phyloP scores from a whole-genome alignment of 2,888 invertebrate species.

The Xestia rhomboidea region DNA sequence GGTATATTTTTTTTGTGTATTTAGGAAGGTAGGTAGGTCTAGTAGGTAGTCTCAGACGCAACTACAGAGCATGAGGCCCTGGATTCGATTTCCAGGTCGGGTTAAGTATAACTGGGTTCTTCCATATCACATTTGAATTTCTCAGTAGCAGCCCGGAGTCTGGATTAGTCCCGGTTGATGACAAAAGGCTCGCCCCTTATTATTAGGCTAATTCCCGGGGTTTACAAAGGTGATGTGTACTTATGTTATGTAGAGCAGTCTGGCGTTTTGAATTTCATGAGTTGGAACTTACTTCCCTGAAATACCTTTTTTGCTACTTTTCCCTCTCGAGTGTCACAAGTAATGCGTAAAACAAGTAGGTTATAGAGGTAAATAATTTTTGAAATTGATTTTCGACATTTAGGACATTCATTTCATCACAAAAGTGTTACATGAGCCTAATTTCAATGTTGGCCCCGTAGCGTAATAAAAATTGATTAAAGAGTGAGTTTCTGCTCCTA shows the following conservation, averaged over 20 bases:
- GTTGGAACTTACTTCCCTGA: not conserved
- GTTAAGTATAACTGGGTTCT: not conserved
- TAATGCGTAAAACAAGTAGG: not conserved
- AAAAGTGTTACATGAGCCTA: not conserved
- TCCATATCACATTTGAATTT: not conserved
- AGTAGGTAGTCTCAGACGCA: not conserved
- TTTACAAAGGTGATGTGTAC: not conserved
- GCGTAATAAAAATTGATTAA: not conserved
- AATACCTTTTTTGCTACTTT: not conserved
- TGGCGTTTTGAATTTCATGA: not conserved
- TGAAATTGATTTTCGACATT: not conserved
- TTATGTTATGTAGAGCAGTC: not conserved
- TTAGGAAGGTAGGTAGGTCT: not conserved
- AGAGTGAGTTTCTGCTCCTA: not conserved
- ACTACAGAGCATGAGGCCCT: not conserved
- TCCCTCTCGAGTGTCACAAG: not conserved
- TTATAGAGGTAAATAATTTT: not conserved
- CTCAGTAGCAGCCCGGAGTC: not conserved
- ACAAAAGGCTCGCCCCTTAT: not conserved
- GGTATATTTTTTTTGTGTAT: not conserved
- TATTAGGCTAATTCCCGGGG: not conserved
- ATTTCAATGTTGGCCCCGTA: not conserved
- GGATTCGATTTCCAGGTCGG: not conserved
- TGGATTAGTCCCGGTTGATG: not conserved
- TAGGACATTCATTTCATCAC: not conserved